These are phyloP conservation scores for Oscheius sp. DNA, from an alignment of 2,888 invertebrate species.

Conservation along the genomic window DNA sequence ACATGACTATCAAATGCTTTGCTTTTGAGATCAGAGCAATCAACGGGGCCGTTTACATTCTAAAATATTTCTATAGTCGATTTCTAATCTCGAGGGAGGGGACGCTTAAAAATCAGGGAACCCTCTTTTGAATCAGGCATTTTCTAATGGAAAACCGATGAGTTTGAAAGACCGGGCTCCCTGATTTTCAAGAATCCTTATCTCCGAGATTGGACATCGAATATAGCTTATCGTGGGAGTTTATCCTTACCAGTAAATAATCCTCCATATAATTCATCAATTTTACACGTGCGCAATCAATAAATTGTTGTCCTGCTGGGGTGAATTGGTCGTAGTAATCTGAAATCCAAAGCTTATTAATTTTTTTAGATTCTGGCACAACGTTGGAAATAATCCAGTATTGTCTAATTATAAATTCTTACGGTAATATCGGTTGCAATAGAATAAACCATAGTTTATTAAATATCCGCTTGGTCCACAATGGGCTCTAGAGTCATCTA, in stretches of 20 bases:
- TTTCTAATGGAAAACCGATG: too few relatives aligned
- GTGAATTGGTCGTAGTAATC: conserved; percentile 13
- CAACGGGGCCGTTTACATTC: too few relatives aligned
- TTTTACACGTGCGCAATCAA: background rate
- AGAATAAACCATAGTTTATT: conserved; percentile 4
- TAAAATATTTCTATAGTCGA: background rate
- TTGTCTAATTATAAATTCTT: background rate
- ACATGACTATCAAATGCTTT: conserved; percentile 15
- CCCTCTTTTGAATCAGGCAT: too few relatives aligned
- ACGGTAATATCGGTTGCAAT: conserved; percentile 13
- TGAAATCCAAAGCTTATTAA: background rate
- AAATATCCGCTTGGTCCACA: conserved; percentile 29
- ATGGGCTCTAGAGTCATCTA: conserved; percentile 15
- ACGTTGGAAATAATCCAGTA: background rate
- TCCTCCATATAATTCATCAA: background rate
- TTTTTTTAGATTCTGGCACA: too few relatives aligned
- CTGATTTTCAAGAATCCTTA: too few relatives aligned
- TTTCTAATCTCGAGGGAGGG: too few relatives aligned
- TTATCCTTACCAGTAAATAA: conserved; percentile 6
- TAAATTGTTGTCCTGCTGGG: conserved; percentile 7
- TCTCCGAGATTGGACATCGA: too few relatives aligned
- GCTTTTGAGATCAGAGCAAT: background rate
- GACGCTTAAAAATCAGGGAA: background rate
- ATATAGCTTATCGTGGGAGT: too few relatives aligned
- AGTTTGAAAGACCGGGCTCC: too few relatives aligned